Evolutionary conservation across 2,888 invertebrate species (phyloP).

Genomic region (Parascotia fuliginaria): DNA sequence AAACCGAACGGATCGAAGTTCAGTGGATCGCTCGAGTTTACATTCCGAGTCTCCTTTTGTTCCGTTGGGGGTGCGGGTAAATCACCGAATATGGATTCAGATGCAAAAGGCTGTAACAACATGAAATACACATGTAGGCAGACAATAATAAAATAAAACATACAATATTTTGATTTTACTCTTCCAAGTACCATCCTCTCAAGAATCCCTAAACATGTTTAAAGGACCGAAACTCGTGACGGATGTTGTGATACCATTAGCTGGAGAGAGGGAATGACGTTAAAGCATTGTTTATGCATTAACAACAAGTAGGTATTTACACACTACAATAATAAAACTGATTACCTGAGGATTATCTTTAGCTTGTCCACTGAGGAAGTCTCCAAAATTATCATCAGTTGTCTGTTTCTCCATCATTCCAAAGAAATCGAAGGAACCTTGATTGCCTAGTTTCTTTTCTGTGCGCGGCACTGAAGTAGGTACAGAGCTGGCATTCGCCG

Average conservation of each 20-base stretch:
- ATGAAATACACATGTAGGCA: too few species aligned
- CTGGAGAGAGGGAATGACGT: too few species aligned
- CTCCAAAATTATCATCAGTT: conserved; percentile 74
- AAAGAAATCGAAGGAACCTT: conserved; percentile 87
- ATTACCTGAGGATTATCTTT: conserved; percentile 55
- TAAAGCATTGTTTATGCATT: too few species aligned
- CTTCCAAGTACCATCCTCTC: too few species aligned
- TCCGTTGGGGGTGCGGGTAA: conserved; percentile 64
- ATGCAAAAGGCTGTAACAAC: conserved; percentile 57
- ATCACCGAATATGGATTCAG: conserved; percentile 74
- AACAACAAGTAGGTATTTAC: too few species aligned
- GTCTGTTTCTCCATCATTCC: conserved; percentile 85
- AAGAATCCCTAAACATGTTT: too few species aligned
- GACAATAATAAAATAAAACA: too few species aligned
- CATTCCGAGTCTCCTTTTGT: conserved; percentile 38
- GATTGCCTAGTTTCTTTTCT: conserved; percentile 64
- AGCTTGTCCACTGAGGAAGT: conserved; percentile 71
- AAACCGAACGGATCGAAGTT: conserved; percentile 89
- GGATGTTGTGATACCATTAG: too few species aligned
- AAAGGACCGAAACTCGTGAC: too few species aligned
- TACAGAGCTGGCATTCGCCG: conserved; percentile 24
- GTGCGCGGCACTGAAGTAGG: conserved; percentile 32
- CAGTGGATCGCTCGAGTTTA: conserved; percentile 58
- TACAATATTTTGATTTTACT: too few species aligned
- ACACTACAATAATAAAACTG: too few species aligned